phyloP scores from a whole-genome alignment of 2,888 invertebrate genomes.

The Branchipolynoe longqiensis region DNA sequence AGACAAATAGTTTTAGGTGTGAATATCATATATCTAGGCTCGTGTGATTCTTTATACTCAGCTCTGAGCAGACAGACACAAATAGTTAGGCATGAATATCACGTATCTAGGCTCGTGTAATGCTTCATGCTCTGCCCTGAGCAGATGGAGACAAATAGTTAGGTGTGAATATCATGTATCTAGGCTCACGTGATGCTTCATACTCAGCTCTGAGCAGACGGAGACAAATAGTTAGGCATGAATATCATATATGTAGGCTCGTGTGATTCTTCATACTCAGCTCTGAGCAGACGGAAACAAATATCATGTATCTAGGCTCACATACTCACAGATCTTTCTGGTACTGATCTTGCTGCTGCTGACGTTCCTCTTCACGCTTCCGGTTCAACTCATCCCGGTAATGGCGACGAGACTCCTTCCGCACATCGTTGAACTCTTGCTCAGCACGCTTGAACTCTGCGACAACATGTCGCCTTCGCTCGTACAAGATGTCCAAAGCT shows the following conservation, averaged over 20 bases:
- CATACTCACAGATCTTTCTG: slow-evolving; percentile 71
- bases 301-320: not conserved
- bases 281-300: too few relatives aligned
- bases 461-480: slow-evolving; percentile 70
- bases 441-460: slow-evolving; percentile 72
- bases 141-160: not conserved
- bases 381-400: slow-evolving; percentile 72
- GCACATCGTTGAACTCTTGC: slow-evolving; percentile 71
- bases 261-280: not conserved
- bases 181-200: too few relatives aligned
- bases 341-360: slow-evolving; percentile 69
- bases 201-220: too few relatives aligned
- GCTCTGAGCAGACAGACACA: too few relatives aligned
- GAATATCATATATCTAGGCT: too few relatives aligned
- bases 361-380: slow-evolving; percentile 73
- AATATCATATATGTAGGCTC: too few relatives aligned
- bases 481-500: slow-evolving; percentile 76
- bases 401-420: slow-evolving; percentile 70
- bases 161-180: too few relatives aligned
- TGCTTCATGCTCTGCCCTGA: slow-evolving; percentile 73
- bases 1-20: not conserved
- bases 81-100: too few relatives aligned
- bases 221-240: too few relatives aligned
- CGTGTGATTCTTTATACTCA: too few relatives aligned
- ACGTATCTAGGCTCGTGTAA: slow-evolving; percentile 72